Evolutionary conservation across 2,113 vertebrate species (phyloP).

Genomic region (Sorex fumeus): DNA sequence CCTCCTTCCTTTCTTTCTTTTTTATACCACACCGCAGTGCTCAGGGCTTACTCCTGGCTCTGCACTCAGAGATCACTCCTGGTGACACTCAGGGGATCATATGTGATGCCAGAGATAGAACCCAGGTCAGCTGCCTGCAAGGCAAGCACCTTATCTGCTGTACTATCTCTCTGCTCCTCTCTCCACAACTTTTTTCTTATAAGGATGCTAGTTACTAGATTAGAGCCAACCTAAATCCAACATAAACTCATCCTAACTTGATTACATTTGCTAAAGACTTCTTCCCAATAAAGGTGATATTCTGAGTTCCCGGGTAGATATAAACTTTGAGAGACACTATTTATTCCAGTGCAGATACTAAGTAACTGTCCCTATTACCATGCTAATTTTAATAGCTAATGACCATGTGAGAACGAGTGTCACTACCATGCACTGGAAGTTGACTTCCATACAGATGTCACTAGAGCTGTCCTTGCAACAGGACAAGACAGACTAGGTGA

Average conservation of each 20-base stretch:
- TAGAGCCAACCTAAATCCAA: background rate
- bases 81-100: background rate
- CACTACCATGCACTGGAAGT: background rate
- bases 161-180: background rate
- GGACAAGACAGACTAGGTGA: background rate
- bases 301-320: background rate
- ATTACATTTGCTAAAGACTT: constrained; percentile 37
- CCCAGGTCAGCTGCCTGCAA: background rate
- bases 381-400: background rate
- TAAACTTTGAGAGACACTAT: background rate
- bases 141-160: background rate
- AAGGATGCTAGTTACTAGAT: background rate
- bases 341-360: background rate
- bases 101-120: background rate
- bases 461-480: background rate
- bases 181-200: background rate
- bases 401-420: background rate
- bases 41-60: too few species aligned
- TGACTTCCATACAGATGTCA: background rate
- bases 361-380: background rate
- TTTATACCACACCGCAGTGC: too few species aligned
- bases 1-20: too few species aligned
- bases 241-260: constrained; percentile 24
- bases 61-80: background rate
- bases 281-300: constrained; percentile 68